A percentile compares a stretch with the other conserved stretches of the same genome.
Conservation (phyloP, 2,113 vertebrate species). For the Oriolus oriolus region DNA sequence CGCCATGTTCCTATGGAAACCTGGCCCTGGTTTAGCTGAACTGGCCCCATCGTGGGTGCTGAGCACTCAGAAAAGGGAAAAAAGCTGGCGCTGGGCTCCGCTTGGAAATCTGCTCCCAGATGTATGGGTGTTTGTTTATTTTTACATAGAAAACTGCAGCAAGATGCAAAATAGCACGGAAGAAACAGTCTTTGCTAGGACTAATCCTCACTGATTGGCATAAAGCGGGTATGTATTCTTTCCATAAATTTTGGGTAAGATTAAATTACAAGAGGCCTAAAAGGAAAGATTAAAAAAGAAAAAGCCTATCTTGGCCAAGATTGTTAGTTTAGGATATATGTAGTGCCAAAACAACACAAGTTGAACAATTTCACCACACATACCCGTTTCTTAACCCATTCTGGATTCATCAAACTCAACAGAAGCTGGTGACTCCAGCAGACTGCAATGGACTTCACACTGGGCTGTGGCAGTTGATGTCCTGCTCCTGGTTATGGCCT, state of each 20-base stretch:
- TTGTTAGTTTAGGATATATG: not conserved
- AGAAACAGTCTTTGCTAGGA: not conserved
- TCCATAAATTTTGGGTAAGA: not conserved
- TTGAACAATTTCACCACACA: not conserved
- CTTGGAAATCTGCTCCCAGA: conserved; percentile 38
- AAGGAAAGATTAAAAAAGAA: not conserved
- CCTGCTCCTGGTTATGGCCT: not conserved
- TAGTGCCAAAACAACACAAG: conserved; percentile 8
- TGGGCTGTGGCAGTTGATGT: not conserved
- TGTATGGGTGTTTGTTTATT: conserved; percentile 33
- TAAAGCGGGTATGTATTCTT: not conserved
- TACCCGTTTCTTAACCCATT: conserved; percentile 35
- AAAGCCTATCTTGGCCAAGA: not conserved
- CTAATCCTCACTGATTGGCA: not conserved
- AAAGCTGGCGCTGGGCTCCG: not conserved
- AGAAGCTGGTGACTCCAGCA: not conserved
- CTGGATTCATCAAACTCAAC: not conserved
- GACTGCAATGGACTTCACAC: accelerated
- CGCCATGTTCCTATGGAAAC: conserved; percentile 16
- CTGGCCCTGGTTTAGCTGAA: conserved; percentile 34
- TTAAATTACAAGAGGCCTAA: not conserved
- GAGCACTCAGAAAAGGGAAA: not conserved
- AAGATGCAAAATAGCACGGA: not conserved
- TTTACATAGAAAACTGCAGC: not conserved
- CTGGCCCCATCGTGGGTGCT: conserved; percentile 18